Evolutionary conservation across 1,140 invertebrate species (phyloP).

Genomic region (Drosophila orena): DNA sequence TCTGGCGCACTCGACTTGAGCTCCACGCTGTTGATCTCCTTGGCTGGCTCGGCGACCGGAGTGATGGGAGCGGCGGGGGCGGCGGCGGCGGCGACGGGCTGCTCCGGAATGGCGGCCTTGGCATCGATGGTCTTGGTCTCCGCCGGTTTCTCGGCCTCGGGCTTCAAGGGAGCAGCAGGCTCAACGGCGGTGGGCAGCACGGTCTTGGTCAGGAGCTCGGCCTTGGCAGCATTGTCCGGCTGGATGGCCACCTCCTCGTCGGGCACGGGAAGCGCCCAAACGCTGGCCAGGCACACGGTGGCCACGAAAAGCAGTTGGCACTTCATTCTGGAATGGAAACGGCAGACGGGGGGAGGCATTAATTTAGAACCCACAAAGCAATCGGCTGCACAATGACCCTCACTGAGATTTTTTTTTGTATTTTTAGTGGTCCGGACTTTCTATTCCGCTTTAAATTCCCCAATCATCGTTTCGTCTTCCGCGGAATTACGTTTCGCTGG

Average conservation of each 20-base stretch:
- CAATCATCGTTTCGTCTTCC: constrained; percentile 16
- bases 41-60: constrained; percentile 10
- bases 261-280: constrained; percentile 60
- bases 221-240: constrained; percentile 47
- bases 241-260: constrained; percentile 71
- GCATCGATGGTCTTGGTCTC: constrained; percentile 1
- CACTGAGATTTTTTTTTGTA: not conserved
- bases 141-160: constrained; percentile 10
- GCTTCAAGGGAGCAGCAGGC: constrained; percentile 38
- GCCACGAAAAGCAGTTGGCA: constrained; percentile 67
- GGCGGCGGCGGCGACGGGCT: not conserved
- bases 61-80: not conserved
- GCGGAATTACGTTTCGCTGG: constrained; percentile 2
- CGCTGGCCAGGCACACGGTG: constrained; percentile 56
- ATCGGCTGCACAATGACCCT: constrained; percentile 5
- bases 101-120: constrained; percentile 6
- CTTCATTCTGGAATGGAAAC: constrained; percentile 52
- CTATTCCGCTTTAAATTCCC: constrained; percentile 13
- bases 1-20: constrained; percentile 43
- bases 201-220: constrained; percentile 45
- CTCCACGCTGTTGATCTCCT: constrained; percentile 32
- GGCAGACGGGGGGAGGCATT: not conserved
- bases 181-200: constrained; percentile 47
- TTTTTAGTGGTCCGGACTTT: constrained; percentile 1
- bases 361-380: constrained; percentile 3